These are phyloP conservation scores for Colaptes auratus DNA, from an alignment of 2,113 vertebrate species.

Conservation along the genomic window DNA sequence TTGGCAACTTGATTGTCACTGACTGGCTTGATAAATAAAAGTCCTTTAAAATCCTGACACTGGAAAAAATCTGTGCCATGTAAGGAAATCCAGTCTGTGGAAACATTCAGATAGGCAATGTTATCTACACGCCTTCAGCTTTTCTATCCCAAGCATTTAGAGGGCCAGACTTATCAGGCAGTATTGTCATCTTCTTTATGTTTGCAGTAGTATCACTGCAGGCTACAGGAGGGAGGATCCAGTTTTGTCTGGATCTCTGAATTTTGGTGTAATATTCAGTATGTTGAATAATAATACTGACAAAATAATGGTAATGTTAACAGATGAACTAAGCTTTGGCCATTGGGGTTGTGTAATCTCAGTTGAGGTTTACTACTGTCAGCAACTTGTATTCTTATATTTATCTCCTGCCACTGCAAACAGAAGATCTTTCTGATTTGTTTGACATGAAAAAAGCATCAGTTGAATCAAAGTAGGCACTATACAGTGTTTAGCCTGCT, in stretches of 20 bases:
- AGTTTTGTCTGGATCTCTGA: slow-evolving; percentile 8
- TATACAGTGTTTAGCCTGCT: background rate
- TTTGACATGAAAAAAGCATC: background rate
- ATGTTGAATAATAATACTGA: background rate
- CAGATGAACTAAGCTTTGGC: background rate
- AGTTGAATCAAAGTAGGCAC: background rate
- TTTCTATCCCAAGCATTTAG: background rate
- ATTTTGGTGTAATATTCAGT: background rate
- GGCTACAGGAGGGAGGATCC: background rate
- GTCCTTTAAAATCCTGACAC: background rate
- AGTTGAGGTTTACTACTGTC: background rate
- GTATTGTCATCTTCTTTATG: background rate
- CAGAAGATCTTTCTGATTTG: background rate
- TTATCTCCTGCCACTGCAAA: background rate
- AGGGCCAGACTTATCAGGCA: background rate
- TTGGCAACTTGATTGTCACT: background rate
- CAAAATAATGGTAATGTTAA: background rate
- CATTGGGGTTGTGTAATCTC: background rate
- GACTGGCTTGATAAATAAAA: background rate
- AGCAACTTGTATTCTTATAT: background rate
- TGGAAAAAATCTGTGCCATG: background rate
- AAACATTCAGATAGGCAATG: background rate
- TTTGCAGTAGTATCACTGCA: background rate
- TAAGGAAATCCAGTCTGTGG: background rate
- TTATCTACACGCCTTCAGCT: background rate